Conservation (phyloP, 2,888 invertebrate species). For the Philonicus albiceps region DNA sequence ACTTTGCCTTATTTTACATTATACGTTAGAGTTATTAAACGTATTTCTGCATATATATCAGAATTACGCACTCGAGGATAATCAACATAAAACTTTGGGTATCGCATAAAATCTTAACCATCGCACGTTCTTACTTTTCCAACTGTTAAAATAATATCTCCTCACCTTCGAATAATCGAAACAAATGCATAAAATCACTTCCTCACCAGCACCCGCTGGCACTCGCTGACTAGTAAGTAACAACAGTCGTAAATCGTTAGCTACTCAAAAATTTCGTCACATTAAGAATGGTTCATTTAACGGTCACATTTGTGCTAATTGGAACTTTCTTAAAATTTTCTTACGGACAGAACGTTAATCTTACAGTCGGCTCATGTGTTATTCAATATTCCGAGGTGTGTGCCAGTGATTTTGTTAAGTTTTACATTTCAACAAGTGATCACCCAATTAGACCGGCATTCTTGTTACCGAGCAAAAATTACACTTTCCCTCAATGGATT, state of each 20-base stretch:
- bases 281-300: not conserved
- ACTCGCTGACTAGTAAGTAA: not conserved
- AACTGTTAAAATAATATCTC: not conserved
- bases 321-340: not conserved
- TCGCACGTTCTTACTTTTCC: not conserved
- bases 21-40: not conserved
- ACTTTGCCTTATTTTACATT: not conserved
- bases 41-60: not conserved
- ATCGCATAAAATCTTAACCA: not conserved
- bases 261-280: not conserved
- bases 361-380: conserved; percentile 53
- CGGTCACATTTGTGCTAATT: conserved; percentile 6
- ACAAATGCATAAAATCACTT: not conserved
- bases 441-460: conserved; percentile 48
- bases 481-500: conserved; percentile 50
- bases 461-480: conserved; percentile 48
- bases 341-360: conserved; percentile 43
- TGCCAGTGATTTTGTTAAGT: conserved; percentile 52
- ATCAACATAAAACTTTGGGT: not conserved
- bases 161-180: not conserved
- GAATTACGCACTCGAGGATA: not conserved
- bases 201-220: not conserved
- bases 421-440: conserved; percentile 52
- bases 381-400: conserved; percentile 52
- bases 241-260: not conserved